Evolutionary conservation across 2,888 invertebrate species (phyloP).

Genomic region (Hedya salicella): DNA sequence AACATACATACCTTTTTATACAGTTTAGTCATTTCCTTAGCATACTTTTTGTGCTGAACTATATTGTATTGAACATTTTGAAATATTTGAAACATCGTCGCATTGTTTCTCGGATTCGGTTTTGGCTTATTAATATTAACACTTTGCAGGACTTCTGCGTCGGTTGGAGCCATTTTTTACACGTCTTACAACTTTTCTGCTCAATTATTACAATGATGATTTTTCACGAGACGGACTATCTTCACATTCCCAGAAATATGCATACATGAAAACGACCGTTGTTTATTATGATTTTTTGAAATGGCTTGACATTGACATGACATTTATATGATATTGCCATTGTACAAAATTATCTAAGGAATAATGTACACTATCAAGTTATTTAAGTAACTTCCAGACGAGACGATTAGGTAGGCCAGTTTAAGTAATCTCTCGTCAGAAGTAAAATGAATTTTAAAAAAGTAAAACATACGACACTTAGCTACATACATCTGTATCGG

Average conservation of each 20-base stretch:
- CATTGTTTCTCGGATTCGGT: constrained; percentile 76
- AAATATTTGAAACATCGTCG: constrained; percentile 83
- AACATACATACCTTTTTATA: constrained; percentile 84
- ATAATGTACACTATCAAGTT: too few relatives aligned
- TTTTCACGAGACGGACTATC: not conserved
- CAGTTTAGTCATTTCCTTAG: constrained; percentile 86
- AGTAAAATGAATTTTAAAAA: too few relatives aligned
- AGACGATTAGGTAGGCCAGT: too few relatives aligned
- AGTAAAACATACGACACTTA: too few relatives aligned
- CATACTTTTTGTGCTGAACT: constrained; percentile 87
- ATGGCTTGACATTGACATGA: constrained; percentile 12
- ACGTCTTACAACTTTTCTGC: not conserved
- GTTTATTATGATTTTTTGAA: constrained; percentile 35
- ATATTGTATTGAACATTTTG: constrained; percentile 87
- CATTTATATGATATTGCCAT: not conserved
- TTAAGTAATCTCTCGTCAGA: too few relatives aligned
- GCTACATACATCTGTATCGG: too few relatives aligned
- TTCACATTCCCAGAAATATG: too few relatives aligned
- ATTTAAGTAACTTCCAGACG: too few relatives aligned
- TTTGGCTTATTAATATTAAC: constrained; percentile 51
- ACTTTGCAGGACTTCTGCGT: constrained; percentile 57
- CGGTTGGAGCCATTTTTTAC: constrained; percentile 64
- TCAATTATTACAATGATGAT: not conserved
- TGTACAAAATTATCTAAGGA: not conserved
- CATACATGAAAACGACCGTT: constrained; percentile 20